Percentiles rank a stretch among this genome's conserved stretches.
Evolutionary conservation across 2,113 vertebrate genomes (phyloP).

Genomic region (Scalopus aquaticus): DNA sequence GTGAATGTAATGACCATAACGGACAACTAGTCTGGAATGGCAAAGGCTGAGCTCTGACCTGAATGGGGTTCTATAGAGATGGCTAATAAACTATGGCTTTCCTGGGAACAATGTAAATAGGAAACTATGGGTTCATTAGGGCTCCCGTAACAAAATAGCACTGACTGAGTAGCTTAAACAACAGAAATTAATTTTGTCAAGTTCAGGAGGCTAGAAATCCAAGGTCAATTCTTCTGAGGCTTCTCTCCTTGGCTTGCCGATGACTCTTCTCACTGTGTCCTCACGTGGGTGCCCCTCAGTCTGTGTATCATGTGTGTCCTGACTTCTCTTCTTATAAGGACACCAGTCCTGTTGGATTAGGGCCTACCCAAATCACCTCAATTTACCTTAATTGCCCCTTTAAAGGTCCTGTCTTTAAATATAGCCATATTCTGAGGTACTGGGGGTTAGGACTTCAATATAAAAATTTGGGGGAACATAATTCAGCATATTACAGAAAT

Average conservation of each 20-base stretch:
- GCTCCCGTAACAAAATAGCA: neutral
- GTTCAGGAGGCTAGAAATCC: neutral
- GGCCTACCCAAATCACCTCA: neutral
- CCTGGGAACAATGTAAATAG: neutral
- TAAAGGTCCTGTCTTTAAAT: neutral
- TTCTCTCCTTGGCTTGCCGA: neutral
- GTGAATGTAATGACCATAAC: neutral
- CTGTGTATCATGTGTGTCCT: neutral
- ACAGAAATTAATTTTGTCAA: slow-evolving; percentile 29
- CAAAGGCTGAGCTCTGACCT: neutral
- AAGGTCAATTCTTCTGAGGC: neutral
- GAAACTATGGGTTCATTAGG: neutral
- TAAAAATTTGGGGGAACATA: neutral
- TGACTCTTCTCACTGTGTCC: neutral
- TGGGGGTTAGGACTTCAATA: too few species aligned
- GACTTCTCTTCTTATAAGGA: neutral
- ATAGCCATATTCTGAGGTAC: too few species aligned
- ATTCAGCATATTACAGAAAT: neutral
- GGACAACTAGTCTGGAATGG: neutral
- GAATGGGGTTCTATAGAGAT: neutral
- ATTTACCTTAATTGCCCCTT: slow-evolving; percentile 21
- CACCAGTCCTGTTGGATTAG: too few species aligned
- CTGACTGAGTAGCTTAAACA: neutral
- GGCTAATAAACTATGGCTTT: neutral
- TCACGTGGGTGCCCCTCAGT: neutral